Percentiles rank a stretch among this genome's conserved stretches.
Conservation (phyloP, 2,113 vertebrate species). For the Pygoscelis antarcticus region DNA sequence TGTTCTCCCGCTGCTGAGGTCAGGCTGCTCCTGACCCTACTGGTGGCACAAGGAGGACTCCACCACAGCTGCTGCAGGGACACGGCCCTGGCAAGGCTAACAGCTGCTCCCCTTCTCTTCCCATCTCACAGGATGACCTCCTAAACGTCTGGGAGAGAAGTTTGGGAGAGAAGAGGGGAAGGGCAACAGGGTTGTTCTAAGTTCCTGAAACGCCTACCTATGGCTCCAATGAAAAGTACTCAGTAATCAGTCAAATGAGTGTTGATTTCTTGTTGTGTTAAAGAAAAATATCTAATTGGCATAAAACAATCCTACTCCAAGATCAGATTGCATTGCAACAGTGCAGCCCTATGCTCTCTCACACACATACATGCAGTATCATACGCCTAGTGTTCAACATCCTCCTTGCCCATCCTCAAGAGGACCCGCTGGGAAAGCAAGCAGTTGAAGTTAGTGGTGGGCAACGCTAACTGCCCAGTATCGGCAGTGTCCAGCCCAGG, state of each 20-base stretch:
- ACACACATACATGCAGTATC: background rate
- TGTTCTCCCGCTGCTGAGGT: background rate
- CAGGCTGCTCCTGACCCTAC: slow-evolving; percentile 18
- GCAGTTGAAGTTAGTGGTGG: no score
- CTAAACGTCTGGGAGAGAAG: background rate
- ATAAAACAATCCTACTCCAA: background rate
- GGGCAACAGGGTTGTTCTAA: background rate
- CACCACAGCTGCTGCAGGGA: background rate
- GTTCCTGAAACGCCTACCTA: background rate
- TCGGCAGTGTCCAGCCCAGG: rapidly evolving
- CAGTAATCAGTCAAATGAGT: background rate
- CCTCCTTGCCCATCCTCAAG: background rate
- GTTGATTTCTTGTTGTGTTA: background rate
- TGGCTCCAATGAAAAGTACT: background rate
- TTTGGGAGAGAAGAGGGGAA: background rate
- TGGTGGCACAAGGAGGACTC: background rate
- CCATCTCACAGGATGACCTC: background rate
- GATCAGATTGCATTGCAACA: rapidly evolving
- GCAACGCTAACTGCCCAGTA: background rate
- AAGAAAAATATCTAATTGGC: background rate
- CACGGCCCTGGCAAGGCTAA: background rate
- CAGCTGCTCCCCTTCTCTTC: slow-evolving; percentile 1
- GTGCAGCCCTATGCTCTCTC: background rate
- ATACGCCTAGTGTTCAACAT: rapidly evolving
- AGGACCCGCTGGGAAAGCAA: background rate